phyloP scores from a whole-genome alignment of 2,797 vertebrate genomes.

The Thamnophis elegans region DNA sequence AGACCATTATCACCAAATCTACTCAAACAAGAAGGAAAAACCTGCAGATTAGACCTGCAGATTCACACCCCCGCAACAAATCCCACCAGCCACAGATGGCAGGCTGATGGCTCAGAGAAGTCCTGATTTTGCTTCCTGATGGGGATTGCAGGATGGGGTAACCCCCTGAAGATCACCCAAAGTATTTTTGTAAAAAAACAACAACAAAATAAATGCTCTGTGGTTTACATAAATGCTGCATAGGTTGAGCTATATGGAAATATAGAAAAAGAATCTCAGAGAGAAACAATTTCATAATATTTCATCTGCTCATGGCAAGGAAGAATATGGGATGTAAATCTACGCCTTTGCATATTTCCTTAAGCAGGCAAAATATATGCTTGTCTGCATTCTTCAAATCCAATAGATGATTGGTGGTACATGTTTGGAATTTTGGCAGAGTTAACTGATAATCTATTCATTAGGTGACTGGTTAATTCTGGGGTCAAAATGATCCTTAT shows the following conservation, averaged over 20 bases:
- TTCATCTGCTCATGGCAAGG: neutral
- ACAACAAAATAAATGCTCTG: neutral
- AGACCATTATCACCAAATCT: neutral
- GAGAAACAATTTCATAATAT: neutral
- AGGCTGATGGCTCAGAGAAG: neutral
- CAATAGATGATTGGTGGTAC: neutral
- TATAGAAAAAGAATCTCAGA: neutral
- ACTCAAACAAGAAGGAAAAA: neutral
- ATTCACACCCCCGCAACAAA: neutral
- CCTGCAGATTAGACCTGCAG: neutral
- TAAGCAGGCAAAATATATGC: neutral
- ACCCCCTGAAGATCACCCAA: neutral
- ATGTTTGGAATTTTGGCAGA: neutral
- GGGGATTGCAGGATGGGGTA: neutral
- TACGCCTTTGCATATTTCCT: neutral
- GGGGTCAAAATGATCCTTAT: neutral
- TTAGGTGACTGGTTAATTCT: neutral
- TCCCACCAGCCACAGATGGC: neutral
- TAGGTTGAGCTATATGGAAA: neutral
- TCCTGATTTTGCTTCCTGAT: neutral
- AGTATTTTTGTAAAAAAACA: neutral
- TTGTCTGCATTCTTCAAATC: neutral
- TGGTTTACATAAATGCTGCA: neutral
- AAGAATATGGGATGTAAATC: neutral
- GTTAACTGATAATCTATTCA: neutral